Evolutionary conservation across 2,113 vertebrate genomes (phyloP), one percentile per base, ranked within the genome.

Genomic region (Corythoichthys intestinalis): DNA sequence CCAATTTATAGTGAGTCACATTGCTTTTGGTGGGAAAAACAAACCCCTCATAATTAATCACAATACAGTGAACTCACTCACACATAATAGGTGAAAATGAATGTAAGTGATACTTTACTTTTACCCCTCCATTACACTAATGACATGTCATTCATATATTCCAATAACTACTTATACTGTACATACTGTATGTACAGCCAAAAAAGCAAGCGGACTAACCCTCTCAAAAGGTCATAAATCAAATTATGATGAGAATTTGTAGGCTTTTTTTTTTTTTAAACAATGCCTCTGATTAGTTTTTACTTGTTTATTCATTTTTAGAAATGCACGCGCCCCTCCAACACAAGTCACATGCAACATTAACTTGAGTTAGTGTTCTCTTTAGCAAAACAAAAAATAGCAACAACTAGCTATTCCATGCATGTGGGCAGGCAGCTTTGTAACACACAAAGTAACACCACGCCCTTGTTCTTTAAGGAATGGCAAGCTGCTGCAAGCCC

Each of bases 401-500:
- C 37, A 52, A 46, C 38, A 69, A 57, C 3, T 28, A 63, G 62
- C 65, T 77, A 74, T 76, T 73, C 49, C 35, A 46, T 62, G 64
- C 72, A 71, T 81, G 76, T 69, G 50, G 67, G 52, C 61, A 57
- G 59, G 73, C 78, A 11, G 56, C 76, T 73, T 69, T 75, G 72
- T 71, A 44, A 44, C 20, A 54, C 5, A 47, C 28, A 34, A 63
- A 63, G 46, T 28, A 47, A 61, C 75, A 69, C 82, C 85, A 84
- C 80, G 71, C 80, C 80, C 80, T 59, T 49, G 35, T 38, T 69
- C 14, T 54, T 65, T 37, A 15, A 65, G 38, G 47, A 15, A 60
- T 75, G 72, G 78, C 81, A 76, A 80, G 84, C 75, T 50, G 34
- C 73, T 77, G 75, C 84, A 83, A 46, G 84, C 60, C 78, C 47